These are phyloP conservation scores for Platichthys stellatus DNA, from an alignment of 2,113 vertebrate genomes.

Conservation along the genomic window DNA sequence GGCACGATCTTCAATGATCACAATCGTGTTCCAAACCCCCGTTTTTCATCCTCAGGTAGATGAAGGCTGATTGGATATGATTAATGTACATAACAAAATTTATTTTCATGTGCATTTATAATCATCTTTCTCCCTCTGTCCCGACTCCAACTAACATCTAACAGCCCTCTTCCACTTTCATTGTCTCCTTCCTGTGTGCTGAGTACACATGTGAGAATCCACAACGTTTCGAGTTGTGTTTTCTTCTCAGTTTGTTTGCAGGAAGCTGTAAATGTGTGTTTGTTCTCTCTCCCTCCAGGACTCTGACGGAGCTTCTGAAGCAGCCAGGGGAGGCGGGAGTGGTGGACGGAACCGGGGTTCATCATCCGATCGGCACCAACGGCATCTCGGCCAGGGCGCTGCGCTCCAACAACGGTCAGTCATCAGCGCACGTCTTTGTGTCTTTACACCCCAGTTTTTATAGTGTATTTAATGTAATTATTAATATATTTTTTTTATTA, in stretches of 20 bases:
- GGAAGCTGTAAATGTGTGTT: slow-evolving; percentile 11
- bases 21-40: slow-evolving; percentile 23
- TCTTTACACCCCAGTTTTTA: not conserved
- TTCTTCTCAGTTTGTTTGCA: not conserved
- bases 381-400: slow-evolving; percentile 79
- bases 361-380: slow-evolving; percentile 81
- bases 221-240: not conserved
- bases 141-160: slow-evolving; percentile 1
- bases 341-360: slow-evolving; percentile 75
- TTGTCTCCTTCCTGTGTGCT: not conserved
- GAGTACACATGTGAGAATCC: not conserved
- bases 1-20: slow-evolving; percentile 3
- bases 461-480: not conserved
- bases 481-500: no score
- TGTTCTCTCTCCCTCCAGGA: slow-evolving; percentile 58
- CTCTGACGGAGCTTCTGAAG: slow-evolving; percentile 82
- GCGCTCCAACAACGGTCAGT: slow-evolving; percentile 82
- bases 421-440: not conserved
- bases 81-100: not conserved
- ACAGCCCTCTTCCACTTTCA: not conserved
- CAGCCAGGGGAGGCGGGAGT: slow-evolving; percentile 79
- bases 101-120: slow-evolving; percentile 9
- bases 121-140: slow-evolving; percentile 23
- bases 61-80: not conserved
- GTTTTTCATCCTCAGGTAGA: not conserved